Evolutionary conservation across 1,140 invertebrate species (phyloP), one percentile per base, ranked within the genome.

Genomic region (Drosophila kurseongensis): DNA sequence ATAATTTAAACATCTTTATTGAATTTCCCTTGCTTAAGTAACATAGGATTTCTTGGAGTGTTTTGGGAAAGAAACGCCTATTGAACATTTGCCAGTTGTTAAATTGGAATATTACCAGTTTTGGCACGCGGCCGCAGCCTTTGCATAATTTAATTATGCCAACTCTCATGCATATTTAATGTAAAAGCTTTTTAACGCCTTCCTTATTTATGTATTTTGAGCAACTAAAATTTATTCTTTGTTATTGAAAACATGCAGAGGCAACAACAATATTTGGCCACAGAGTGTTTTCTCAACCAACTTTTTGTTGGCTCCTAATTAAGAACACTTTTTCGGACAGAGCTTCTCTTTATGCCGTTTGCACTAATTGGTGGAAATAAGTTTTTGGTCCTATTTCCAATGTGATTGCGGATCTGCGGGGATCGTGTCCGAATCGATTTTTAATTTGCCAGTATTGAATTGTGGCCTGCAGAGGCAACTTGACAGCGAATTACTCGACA

Each of bases 31-130:
- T 4, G 23, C 23, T 4, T 23, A 23, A 23, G 23, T 23, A 23
- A 23, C 23, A 4, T 23, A 54, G 40, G 50, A 16, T 32, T 74
- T 71, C 16, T 41, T 47, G 29, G 13, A 55, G 63, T 67, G 58
- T 45, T 47, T 23, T 10, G 18, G 18, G 12, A 32, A 50, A 56
- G 59, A 38, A 10, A 40, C 41, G 23, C 16, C 32, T 78, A 83
- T 88, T 88, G 83, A 88, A 80, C 57, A 38, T 66, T 80, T 88
- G 83, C 83, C 83, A 88, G 84, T 78, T 86, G 48, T 63, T 88
- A 83, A 86, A 83, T 86, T 82, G 76, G 72, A 79, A 76, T 78
- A 86, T 88, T 83, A 69, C 86, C 75, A 86, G 72, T 88, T 88
- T 89, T 88, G 83, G 83, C 83, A 88, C 75, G 82, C 82, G 69